These are phyloP conservation scores for Solenopsis fugax DNA, from an alignment of 1,140 invertebrate species.

Conservation along the genomic window DNA sequence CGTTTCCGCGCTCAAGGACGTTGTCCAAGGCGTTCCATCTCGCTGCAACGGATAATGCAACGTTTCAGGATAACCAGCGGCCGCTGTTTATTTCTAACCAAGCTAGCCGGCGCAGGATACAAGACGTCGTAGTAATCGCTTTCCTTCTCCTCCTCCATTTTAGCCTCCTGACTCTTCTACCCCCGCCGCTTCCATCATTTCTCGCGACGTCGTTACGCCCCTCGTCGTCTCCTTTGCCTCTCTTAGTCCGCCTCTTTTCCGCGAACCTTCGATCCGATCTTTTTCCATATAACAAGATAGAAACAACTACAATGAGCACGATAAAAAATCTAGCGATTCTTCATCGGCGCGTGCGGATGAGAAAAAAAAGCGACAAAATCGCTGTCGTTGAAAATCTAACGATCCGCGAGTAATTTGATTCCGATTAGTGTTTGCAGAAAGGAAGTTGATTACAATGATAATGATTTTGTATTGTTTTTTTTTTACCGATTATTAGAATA, in stretches of 20 bases:
- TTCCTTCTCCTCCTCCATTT: conserved; percentile 57
- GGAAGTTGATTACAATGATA: conserved; percentile 24
- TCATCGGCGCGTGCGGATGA: background rate
- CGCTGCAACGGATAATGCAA: conserved; percentile 86
- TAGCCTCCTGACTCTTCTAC: background rate
- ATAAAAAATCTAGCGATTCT: conserved; percentile 33
- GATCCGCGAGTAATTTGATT: conserved; percentile 10
- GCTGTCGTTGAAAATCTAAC: conserved; percentile 12
- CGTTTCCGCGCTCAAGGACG: conserved; percentile 81
- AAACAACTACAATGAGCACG: conserved; percentile 7
- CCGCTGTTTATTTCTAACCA: conserved; percentile 77
- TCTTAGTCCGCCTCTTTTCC: conserved; percentile 52
- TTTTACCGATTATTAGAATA: conserved; percentile 6
- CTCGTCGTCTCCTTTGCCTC: conserved; percentile 33
- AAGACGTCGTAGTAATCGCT: conserved; percentile 67
- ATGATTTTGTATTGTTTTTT: conserved; percentile 23
- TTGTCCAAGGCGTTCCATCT: conserved; percentile 83
- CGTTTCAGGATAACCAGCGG: conserved; percentile 83
- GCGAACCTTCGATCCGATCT: conserved; percentile 42
- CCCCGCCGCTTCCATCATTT: conserved; percentile 20
- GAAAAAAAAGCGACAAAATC: conserved; percentile 32
- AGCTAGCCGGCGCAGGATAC: conserved; percentile 60
- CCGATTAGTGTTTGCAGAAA: conserved; percentile 4
- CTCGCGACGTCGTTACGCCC: conserved; percentile 59
- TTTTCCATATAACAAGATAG: conserved; percentile 30